phyloP scores from a whole-genome alignment of 2,888 invertebrate genomes.

The Ornithoptera alexandrae region DNA sequence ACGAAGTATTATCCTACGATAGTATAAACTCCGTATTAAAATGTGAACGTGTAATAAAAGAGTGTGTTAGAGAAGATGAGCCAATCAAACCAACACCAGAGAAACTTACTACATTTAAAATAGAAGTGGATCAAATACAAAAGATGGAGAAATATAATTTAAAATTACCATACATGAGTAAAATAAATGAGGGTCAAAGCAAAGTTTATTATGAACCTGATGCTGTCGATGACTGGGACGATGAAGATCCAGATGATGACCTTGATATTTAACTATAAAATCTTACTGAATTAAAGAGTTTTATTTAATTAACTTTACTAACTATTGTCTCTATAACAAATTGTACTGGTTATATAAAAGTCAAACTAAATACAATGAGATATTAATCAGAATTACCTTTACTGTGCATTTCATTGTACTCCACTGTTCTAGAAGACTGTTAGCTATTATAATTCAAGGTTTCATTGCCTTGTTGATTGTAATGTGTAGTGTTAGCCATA shows the following conservation, averaged over 20 bases:
- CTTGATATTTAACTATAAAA: constrained; percentile 79
- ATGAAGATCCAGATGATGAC: constrained; percentile 93
- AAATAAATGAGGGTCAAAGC: constrained; percentile 75
- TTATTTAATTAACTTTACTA: no score
- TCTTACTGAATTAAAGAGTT: background rate
- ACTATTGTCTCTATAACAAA: no score
- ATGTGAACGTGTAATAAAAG: constrained; percentile 50
- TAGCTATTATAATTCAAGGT: no score
- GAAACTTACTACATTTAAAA: constrained; percentile 81
- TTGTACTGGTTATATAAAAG: no score
- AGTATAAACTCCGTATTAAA: constrained; percentile 51
- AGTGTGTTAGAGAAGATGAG: constrained; percentile 50
- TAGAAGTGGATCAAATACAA: constrained; percentile 82
- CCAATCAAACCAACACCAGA: constrained; percentile 62
- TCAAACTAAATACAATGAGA: no score
- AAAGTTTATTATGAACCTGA: constrained; percentile 88
- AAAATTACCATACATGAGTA: constrained; percentile 82
- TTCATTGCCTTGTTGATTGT: no score
- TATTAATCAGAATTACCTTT: no score
- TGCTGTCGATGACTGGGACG: constrained; percentile 89
- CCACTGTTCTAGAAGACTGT: no score
- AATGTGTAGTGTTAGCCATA: no score
- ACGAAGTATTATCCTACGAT: constrained; percentile 61
- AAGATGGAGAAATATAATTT: constrained; percentile 80
- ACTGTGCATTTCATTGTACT: no score